Evolutionary conservation across 1,140 invertebrate genomes (phyloP).

Genomic region (Heliconius congener): DNA sequence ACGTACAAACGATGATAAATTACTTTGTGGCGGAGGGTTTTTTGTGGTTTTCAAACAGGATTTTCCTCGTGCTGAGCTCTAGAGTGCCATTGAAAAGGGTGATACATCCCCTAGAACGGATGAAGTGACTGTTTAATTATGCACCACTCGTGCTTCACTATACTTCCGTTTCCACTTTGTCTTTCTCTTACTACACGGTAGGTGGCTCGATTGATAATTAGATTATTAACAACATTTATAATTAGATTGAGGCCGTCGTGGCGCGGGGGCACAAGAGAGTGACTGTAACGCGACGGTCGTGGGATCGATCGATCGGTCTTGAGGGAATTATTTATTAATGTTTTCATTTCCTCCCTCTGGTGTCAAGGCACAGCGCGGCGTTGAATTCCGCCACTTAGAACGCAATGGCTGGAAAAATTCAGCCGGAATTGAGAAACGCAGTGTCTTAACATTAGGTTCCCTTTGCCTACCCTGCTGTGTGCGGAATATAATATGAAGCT

Average conservation of each 20-base stretch:
- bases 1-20: constrained; percentile 3
- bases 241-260: not conserved
- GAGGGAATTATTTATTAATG: too few relatives aligned
- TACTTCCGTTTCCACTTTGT: not conserved
- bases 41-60: constrained; percentile 21
- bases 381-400: too few relatives aligned
- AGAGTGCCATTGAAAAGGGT: constrained; percentile 27
- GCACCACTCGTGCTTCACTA: constrained; percentile 22
- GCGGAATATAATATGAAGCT: too few relatives aligned
- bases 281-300: too few relatives aligned
- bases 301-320: too few relatives aligned
- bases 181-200: constrained; percentile 1
- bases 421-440: too few relatives aligned
- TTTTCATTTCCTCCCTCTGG: too few relatives aligned
- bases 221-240: not conserved
- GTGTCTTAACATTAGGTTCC: too few relatives aligned
- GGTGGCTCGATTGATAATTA: not conserved
- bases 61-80: constrained; percentile 22
- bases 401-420: too few relatives aligned
- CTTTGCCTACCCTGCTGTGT: too few relatives aligned
- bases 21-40: constrained; percentile 1
- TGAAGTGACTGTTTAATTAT: constrained; percentile 34
- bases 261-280: too few relatives aligned
- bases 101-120: constrained; percentile 24
- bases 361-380: too few relatives aligned